Conservation (phyloP, 2,113 vertebrate genomes). For the Pituophis catenifer region DNA sequence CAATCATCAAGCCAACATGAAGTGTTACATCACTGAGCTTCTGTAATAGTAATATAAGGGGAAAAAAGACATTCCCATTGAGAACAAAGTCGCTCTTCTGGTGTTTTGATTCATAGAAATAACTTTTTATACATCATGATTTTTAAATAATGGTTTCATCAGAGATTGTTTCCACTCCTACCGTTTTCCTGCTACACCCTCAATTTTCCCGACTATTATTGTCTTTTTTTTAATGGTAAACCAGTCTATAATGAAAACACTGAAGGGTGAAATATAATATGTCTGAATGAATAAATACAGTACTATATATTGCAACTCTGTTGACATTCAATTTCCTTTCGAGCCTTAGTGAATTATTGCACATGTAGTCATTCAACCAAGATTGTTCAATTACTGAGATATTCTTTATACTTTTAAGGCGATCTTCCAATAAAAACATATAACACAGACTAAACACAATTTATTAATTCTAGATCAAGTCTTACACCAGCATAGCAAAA, state of each 20-base stretch:
- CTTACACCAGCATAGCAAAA: not conserved
- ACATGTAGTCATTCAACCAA: not conserved
- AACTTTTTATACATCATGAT: not conserved
- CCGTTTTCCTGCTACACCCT: not conserved
- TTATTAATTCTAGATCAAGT: not conserved
- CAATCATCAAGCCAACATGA: not conserved
- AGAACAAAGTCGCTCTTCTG: not conserved
- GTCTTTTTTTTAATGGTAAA: not conserved
- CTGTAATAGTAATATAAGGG: not conserved
- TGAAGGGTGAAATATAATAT: not conserved
- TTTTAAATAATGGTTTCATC: not conserved
- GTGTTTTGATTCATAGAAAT: not conserved
- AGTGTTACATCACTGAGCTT: not conserved
- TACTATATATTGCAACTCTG: not conserved
- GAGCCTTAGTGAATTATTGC: not conserved
- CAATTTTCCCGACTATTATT: not conserved
- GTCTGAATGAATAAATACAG: not conserved
- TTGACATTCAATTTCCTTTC: not conserved
- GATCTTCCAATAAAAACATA: not conserved
- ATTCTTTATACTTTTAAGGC: not conserved
- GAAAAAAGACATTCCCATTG: not conserved
- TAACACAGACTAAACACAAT: not conserved
- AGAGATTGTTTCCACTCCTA: not conserved
- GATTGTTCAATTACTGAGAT: not conserved
- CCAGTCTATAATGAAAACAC: not conserved